These are phyloP conservation scores for Lutraria lutraria DNA, from an alignment of 2,888 invertebrate genomes.

Conservation along the genomic window DNA sequence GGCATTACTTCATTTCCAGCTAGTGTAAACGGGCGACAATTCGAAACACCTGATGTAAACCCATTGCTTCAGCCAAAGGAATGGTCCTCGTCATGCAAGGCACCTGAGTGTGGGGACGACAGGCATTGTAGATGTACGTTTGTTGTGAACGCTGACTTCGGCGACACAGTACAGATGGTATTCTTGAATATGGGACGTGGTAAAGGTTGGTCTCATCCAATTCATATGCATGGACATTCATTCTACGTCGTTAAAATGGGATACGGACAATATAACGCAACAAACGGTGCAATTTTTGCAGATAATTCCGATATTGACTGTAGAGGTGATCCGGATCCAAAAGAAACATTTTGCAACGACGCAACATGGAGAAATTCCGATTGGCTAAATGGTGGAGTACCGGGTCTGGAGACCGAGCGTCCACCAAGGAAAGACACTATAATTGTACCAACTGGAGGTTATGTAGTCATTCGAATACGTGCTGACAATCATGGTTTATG, in stretches of 20 bases:
- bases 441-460: slow-evolving; percentile 84
- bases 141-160: slow-evolving; percentile 70
- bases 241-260: slow-evolving; percentile 84
- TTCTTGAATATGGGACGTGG: slow-evolving; percentile 79
- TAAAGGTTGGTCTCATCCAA: slow-evolving; percentile 80
- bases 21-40: slow-evolving; percentile 76
- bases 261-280: slow-evolving; percentile 68
- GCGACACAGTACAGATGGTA: slow-evolving; percentile 79
- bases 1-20: slow-evolving; percentile 72
- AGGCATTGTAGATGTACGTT: slow-evolving; percentile 78
- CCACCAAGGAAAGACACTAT: slow-evolving; percentile 83
- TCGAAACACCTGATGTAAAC: slow-evolving; percentile 70
- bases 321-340: slow-evolving; percentile 60
- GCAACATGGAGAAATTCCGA: slow-evolving; percentile 79
- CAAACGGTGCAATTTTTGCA: slow-evolving; percentile 61
- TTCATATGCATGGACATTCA: slow-evolving; percentile 84
- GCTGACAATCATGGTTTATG: slow-evolving; percentile 84
- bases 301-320: slow-evolving; percentile 74
- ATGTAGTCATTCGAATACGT: slow-evolving; percentile 82
- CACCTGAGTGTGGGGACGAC: slow-evolving; percentile 68
- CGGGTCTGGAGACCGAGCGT: slow-evolving; percentile 74
- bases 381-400: slow-evolving; percentile 78
- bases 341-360: slow-evolving; percentile 77
- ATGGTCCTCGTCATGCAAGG: slow-evolving; percentile 73
- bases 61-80: slow-evolving; percentile 75